Conservation (phyloP, 2,113 vertebrate genomes). For the Colinus virginianus region DNA sequence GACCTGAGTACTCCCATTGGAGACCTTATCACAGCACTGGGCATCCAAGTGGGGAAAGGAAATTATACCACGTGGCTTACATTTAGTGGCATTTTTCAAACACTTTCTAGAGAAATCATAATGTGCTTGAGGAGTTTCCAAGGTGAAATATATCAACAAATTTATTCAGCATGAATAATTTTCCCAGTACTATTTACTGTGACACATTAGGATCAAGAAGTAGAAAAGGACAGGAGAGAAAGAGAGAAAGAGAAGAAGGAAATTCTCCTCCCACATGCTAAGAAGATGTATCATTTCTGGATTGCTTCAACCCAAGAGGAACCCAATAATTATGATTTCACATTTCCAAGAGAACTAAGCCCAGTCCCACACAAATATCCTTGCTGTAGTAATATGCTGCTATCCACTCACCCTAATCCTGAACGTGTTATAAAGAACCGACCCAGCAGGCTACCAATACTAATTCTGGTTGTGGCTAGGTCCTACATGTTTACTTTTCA, state of each 20-base stretch:
- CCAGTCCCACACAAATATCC: not conserved
- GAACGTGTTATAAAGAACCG: not conserved
- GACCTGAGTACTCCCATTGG: not conserved
- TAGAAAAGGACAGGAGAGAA: not conserved
- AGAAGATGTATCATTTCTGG: constrained; percentile 23
- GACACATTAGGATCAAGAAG: not conserved
- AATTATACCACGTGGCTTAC: not conserved
- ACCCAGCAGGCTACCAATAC: not conserved
- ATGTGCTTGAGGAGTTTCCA: constrained; percentile 13
- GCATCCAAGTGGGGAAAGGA: not conserved
- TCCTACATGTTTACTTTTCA: not conserved
- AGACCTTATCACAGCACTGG: not conserved
- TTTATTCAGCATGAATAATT: constrained; percentile 21
- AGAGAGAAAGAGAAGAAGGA: constrained; percentile 13
- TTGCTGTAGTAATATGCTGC: constrained; percentile 1
- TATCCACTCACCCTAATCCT: not conserved
- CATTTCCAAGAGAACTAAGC: constrained; percentile 37
- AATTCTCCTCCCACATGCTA: constrained; percentile 8
- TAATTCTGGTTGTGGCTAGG: not conserved
- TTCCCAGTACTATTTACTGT: not conserved
- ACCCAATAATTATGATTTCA: constrained; percentile 49
- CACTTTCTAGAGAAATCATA: not conserved
- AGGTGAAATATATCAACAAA: constrained; percentile 21
- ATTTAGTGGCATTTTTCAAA: constrained; percentile 19
- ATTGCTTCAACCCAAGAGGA: constrained; percentile 41